A percentile compares a stretch with the other conserved stretches of the same genome.
Evolutionary conservation across 1,140 invertebrate genomes (phyloP).

Genomic region (Glossosoma conforme): DNA sequence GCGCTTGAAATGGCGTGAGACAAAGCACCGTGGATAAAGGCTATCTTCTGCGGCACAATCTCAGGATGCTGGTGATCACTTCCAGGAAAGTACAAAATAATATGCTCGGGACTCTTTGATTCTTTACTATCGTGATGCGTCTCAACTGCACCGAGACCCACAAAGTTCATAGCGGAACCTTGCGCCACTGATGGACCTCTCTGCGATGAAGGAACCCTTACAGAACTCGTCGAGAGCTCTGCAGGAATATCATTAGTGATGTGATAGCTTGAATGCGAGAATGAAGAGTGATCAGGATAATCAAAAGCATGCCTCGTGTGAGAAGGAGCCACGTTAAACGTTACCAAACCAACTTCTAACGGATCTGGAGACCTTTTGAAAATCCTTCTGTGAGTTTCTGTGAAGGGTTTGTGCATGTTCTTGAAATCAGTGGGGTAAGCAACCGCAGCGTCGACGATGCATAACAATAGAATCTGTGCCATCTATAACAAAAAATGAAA

Average conservation of each 20-base stretch:
- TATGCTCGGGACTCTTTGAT: conserved; percentile 9
- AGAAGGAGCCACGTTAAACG: conserved; percentile 3
- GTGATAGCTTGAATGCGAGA: background rate
- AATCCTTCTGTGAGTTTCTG: too few species aligned
- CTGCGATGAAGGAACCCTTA: too few species aligned
- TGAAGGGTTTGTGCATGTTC: too few species aligned
- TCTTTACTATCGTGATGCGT: conserved; percentile 12
- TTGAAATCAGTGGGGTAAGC: too few species aligned
- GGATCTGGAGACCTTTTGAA: conserved; percentile 10
- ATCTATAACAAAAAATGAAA: too few species aligned
- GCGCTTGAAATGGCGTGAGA: conserved; percentile 12
- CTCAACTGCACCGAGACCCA: conserved; percentile 15
- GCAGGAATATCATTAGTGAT: background rate
- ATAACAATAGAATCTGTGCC: too few species aligned
- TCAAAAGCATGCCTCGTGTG: too few species aligned
- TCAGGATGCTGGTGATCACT: background rate
- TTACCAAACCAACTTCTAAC: conserved; percentile 7
- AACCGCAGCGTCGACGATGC: too few species aligned
- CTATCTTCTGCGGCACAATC: conserved; percentile 1
- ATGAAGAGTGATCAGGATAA: background rate
- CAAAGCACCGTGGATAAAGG: conserved; percentile 9
- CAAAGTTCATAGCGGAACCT: conserved; percentile 18
- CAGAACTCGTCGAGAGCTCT: too few species aligned
- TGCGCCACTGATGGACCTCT: conserved; percentile 19
- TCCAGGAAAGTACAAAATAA: background rate